Percentiles rank a stretch among this genome's conserved stretches.
phyloP scores from a whole-genome alignment of 2,113 vertebrate genomes.

The Jacana jacana region DNA sequence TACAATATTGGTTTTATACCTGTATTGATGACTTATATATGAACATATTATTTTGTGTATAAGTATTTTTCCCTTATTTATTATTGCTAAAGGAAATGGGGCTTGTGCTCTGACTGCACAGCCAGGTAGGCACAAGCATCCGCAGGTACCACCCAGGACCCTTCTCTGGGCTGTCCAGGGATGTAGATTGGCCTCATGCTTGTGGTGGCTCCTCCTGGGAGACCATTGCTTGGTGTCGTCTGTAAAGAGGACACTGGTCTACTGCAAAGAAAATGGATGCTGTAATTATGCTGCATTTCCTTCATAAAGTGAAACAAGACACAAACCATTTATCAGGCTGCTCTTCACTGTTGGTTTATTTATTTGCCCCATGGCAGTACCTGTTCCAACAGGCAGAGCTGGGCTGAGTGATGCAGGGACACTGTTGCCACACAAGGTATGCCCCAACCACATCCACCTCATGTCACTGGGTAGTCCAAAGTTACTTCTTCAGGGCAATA shows the following conservation, averaged over 20 bases:
- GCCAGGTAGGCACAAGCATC: not conserved
- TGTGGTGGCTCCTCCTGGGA: not conserved
- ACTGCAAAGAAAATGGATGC: not conserved
- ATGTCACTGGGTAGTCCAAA: not conserved
- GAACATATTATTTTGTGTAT: not conserved
- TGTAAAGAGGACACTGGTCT: not conserved
- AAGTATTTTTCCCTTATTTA: not conserved
- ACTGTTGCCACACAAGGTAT: fast-evolving
- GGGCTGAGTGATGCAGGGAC: not conserved
- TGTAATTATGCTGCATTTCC: not conserved
- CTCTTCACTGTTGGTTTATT: fast-evolving
- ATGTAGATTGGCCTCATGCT: not conserved
- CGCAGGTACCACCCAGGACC: not conserved
- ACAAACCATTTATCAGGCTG: not conserved
- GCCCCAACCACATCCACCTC: not conserved
- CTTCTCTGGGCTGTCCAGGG: not conserved
- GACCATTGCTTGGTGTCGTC: not conserved
- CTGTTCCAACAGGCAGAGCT: not conserved
- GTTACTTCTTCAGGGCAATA: not conserved
- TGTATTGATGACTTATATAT: not conserved
- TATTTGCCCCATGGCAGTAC: fast-evolving
- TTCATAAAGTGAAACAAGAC: not conserved
- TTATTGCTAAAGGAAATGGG: not conserved
- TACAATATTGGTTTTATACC: not conserved
- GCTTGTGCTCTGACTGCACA: not conserved